Evolutionary conservation across 2,113 vertebrate species (phyloP), one percentile per base, ranked within the genome.

Genomic region (Gavia stellata): DNA sequence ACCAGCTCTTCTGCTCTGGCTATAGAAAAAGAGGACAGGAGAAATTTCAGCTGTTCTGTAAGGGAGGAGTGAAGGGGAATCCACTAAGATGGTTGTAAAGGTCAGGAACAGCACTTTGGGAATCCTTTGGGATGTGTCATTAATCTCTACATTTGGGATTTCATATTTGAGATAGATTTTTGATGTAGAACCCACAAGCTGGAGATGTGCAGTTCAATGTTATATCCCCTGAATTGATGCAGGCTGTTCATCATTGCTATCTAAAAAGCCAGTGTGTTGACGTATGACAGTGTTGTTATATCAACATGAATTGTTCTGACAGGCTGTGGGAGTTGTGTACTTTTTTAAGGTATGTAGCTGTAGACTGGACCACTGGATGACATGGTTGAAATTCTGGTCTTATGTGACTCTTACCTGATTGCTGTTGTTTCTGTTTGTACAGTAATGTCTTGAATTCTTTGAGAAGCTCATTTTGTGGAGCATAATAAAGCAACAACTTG

Each of bases 101-200:
- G 68, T 91, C 79, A 70, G 82, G 86, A 87, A 59, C 36, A 31
- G 90, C 83, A 83, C 36, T 81, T 95, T 0, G 2, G 28, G 53
- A 94, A 71, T 94, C 50, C 62, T 92, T 65, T 59, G 80, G 77
- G 59, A 81, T 74, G 26, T 83, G 44, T 83, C 55, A 45, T 88
- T 90, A 92, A 86, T 90, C 42, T 67, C 63, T 94, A 34, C 17
- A 3, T 81, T 75, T 65, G 82, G 81, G 47, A 66, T 93, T 84
- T 89, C 26, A 23, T 91, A 68, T 93, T 81, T 72, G 52, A 94
- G 77, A 70, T 94, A 55, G 73, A 79, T 83, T 95, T 92, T 93
- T 84, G 67, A 65, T 86, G 71, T 80, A 63, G 55, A 94, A 88
- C 28, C 90, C 53, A 7, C 5, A 23, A 38, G 33, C 67, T 85